Evolutionary conservation across 2,797 vertebrate species (phyloP).

Genomic region (Chelon labrosus): DNA sequence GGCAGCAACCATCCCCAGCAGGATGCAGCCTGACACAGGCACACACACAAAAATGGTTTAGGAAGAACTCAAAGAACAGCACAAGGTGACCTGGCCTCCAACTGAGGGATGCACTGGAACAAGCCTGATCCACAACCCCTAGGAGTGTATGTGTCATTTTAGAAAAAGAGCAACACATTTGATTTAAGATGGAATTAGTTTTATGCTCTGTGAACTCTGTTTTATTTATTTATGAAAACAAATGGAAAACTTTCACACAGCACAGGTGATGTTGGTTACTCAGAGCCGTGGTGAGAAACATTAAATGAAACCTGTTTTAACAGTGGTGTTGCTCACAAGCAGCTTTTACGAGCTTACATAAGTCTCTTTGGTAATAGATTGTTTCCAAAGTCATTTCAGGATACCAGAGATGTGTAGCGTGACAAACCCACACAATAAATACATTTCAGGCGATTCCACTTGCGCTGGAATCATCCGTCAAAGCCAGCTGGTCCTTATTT

Average conservation of each 20-base stretch:
- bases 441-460: constrained; percentile 26
- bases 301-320: not conserved
- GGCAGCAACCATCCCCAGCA: no score
- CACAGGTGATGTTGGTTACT: not conserved
- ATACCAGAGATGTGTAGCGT: not conserved
- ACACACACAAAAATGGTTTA: no score
- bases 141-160: no score
- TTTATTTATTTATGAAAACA: not conserved
- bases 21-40: no score
- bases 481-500: constrained; percentile 61
- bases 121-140: no score
- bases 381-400: not conserved
- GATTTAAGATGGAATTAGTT: not conserved
- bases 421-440: not conserved
- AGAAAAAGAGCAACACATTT: not conserved
- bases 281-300: not conserved
- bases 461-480: constrained; percentile 34
- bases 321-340: not conserved
- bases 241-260: not conserved
- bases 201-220: constrained; percentile 1
- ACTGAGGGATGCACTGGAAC: no score
- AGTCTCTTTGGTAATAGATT: not conserved
- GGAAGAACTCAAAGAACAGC: no score
- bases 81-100: no score
- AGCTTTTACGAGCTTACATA: not conserved